Evolutionary conservation across 2,888 invertebrate genomes (phyloP).

Genomic region (Atethmia centrago): DNA sequence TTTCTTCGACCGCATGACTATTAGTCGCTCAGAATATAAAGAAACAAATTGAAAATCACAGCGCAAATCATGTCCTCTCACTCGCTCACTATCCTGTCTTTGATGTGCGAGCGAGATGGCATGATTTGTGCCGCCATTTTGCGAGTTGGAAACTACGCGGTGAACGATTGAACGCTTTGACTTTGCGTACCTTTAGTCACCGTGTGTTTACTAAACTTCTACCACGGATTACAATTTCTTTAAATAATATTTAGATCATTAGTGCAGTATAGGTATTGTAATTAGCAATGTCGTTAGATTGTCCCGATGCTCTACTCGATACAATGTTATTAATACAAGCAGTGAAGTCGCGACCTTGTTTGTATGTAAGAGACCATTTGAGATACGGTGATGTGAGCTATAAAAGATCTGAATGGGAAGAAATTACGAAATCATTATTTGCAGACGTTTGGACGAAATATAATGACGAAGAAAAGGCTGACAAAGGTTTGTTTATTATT

Average conservation of each 20-base stretch:
- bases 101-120: conserved; percentile 10
- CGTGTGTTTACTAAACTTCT: background rate
- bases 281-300: conserved; percentile 10
- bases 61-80: background rate
- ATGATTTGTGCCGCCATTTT: background rate
- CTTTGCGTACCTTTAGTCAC: conserved; percentile 43
- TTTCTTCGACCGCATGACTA: conserved; percentile 12
- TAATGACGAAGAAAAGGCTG: conserved; percentile 13
- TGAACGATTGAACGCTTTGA: background rate
- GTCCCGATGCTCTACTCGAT: conserved; percentile 2
- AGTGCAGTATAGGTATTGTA: background rate
- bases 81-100: background rate
- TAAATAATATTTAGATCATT: background rate
- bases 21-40: conserved; percentile 7
- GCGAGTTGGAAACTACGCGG: conserved; percentile 27
- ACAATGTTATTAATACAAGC: conserved; percentile 35
- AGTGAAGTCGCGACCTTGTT: conserved; percentile 31
- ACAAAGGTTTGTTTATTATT: conserved; percentile 18
- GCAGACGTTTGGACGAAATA: conserved; percentile 10
- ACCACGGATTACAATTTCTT: background rate
- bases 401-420: conserved; percentile 31
- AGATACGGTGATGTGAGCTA: conserved; percentile 10
- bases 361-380: conserved; percentile 18
- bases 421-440: conserved; percentile 15
- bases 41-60: conserved; percentile 8